Base-by-base conservation (phyloP, 2,888 invertebrate species). In the Petrolisthes manimaculis region DNA sequence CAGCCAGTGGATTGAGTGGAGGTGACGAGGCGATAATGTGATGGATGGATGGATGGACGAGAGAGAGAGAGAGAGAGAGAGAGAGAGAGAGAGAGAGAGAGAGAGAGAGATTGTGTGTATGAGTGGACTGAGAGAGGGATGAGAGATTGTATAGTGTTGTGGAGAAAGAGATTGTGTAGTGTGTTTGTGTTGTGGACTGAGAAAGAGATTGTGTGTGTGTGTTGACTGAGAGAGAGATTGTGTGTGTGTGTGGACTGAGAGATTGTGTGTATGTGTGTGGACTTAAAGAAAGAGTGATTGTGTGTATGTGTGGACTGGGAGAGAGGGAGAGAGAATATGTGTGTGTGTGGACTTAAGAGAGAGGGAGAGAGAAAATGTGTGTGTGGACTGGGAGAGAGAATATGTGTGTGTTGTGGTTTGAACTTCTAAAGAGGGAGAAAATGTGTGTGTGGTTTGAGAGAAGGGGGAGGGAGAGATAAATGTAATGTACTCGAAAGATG, bases 61-160 rank as follows among this genome's bases (percentile, higher is more conserved):
- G 82, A 82, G 24, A 67, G 56, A 37, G 61, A 37, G 67, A 67
- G 82, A 37, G 82, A 37, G 69, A 37, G 67, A 67, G 56, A 61
- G 82, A 67, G 82, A 82, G 67, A 67, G 67, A 67, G 67, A 67
- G 21, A 82, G 37, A 12, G 8, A 67, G 18, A 82, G 37, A 18
- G 24, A 82, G 8, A 4, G 21, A 82, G 37, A 12, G 51, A 82
- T 56, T 67, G 24, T 5, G 12, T n/a, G n/a, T n/a, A n/a, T n/a
- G n/a, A n/a, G 1, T 37, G 24, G 51, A 37, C 67, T 24, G 24
- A 37, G 51, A 56, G 14, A 8, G 21, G 75, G 75, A 8, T n/a
- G 67, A n/a, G 67, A 67, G 77, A 77, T 5, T 37, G 37, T 24
- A 24, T 24, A 77, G 77, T 5, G 51, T 18, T 18, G 51, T 54